Evolutionary conservation across 2,797 vertebrate species (phyloP), one percentile per base, ranked within the genome.

Genomic region (Neoniphon sammara): DNA sequence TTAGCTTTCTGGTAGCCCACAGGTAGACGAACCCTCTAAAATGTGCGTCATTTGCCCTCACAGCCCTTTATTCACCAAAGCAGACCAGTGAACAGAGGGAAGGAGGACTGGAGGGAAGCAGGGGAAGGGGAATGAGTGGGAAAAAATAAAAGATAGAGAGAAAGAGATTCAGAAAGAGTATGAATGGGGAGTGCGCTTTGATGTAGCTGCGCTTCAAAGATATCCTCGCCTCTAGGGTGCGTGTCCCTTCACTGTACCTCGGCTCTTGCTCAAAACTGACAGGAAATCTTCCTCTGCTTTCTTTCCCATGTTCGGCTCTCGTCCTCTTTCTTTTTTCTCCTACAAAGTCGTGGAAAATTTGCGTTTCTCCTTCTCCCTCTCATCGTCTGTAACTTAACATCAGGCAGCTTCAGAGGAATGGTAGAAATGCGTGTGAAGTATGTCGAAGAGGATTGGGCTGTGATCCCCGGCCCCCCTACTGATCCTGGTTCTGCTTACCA

Each of bases 191-290:
- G 61, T 47, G 63, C 7, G 66, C 85, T 86, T 89, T 91, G 88
- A 91, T 87, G 85, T 85, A 39, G 72, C 75, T 49, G 17, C 76
- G 76, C 90, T 90, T 90, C 85, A 90, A 89, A 89, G 72, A 82
- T 77, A 52, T 42, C 79, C 61, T 53, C 25, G 55, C 81, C 81
- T 85, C 39, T 21, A 15, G 85, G 86, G 82, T 61, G 71, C 21
- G 0, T 9, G 77, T 79, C 83, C 79, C 72, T 80, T 65, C 57
- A 57, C 80, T 73, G 81, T 84, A 84, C 62, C 44, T 68, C 31
- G 4, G 47, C 79, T 75, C 25, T 0, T 18, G 55, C 65, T 77
- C 34, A 50, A 63, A 60, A 75, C 53, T 81, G 78, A 82, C 73
- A 59, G 77, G 67, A 76, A 81, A 73, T 63, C 11, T 11, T 1